Percentiles rank a stretch among this genome's conserved stretches.
These are phyloP conservation scores for Hemibagrus wyckioides DNA, from an alignment of 2,113 vertebrate species.

Conservation along the genomic window DNA sequence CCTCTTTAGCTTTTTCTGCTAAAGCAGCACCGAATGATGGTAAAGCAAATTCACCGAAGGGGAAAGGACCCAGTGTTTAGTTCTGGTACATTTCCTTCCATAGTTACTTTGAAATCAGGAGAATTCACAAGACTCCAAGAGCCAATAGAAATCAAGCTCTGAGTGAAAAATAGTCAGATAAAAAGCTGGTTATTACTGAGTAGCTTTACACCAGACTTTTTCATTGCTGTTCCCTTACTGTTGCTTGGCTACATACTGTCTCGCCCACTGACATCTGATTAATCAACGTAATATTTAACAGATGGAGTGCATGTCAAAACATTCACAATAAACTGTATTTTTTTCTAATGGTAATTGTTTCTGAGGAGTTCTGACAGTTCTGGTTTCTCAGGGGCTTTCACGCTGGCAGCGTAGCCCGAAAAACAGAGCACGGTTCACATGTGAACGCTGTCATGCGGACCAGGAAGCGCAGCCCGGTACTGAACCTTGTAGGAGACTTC, in stretches of 20 bases:
- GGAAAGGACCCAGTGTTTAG: not conserved
- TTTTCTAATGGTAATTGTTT: not conserved
- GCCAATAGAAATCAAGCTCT: not conserved
- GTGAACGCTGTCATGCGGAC: too few species aligned
- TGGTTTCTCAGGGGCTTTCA: not conserved
- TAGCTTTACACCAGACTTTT: not conserved
- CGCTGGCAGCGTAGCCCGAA: too few species aligned
- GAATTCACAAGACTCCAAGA: not conserved
- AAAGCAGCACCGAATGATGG: not conserved
- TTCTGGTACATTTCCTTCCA: not conserved
- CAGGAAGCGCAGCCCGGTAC: too few species aligned
- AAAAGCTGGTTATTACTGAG: not conserved
- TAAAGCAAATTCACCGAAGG: not conserved
- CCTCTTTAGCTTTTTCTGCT: not conserved
- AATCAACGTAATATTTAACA: not conserved
- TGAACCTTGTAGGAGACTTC: too few species aligned
- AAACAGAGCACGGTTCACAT: too few species aligned
- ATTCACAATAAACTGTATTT: not conserved
- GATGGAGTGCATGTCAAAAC: not conserved
- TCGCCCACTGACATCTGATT: not conserved
- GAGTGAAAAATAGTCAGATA: not conserved
- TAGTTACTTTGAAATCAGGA: not conserved
- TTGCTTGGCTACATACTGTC: not conserved
- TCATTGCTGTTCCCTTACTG: not conserved
- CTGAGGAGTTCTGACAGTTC: not conserved